Base-by-base conservation (phyloP, 2,113 vertebrate species). In the Gavia stellata region DNA sequence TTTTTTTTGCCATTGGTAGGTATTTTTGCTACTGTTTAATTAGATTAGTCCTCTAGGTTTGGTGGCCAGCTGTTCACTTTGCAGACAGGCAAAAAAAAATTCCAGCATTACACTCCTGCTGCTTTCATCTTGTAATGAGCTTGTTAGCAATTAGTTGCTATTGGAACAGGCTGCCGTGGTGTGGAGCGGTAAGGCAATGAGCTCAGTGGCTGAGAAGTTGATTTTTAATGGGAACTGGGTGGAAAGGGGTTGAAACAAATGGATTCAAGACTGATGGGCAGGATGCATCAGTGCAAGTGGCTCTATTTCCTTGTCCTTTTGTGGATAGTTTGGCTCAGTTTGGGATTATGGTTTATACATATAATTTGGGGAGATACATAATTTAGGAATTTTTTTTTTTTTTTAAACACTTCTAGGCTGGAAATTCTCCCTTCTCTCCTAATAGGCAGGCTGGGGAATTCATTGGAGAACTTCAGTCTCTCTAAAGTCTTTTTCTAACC, bases 71-170 rank as follows among this genome's bases (percentile, higher is more conserved):
- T 97, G 96, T 96, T 95, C 65, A 1, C 77, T 94, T 85, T 68
- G 88, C 95, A 94, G 90, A 81, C 59, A 53, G 67, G 81, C 87
- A 86, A 49, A 68, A 65, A 21, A 86, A 62, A 33, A 70, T 59
- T 53, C 90, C 79, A 81, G 90, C 82, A 12, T 55, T 68, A 33
- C 65, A 10, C 80, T 88, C 92, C 92, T n/a, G 86, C 95, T 94
- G 92, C 95, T 94, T 90, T 81, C 52, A 14, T 77, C 94, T 84
- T 90, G 79, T 92, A 95, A 96, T 92, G 92, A 96, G 94, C 96
- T 94, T 90, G 96, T 95, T 91, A 92, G 80, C 90, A 95, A 96
- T 96, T 96, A 96, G 90, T 75, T 62, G 86, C 90, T 73, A 4
- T 58, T 74, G 88, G 90, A 95, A 55, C 26, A 5, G 71, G 67